Percentiles rank a stretch among this genome's conserved stretches.
Evolutionary conservation across 2,113 vertebrate species (phyloP).

Genomic region (Xyliphius kryptos): DNA sequence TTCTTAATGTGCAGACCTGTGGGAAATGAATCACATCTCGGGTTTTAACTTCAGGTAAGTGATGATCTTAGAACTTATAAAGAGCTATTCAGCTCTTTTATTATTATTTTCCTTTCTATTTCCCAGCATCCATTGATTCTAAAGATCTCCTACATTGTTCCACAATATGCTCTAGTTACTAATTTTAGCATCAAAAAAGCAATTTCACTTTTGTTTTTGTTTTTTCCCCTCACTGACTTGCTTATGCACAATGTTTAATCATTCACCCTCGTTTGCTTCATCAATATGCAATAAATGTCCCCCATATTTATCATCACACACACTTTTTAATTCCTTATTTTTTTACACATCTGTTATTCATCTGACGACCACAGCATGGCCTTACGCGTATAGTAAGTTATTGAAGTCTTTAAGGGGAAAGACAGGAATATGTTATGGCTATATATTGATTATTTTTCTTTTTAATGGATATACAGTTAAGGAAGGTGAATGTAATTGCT

Average conservation of each 20-base stretch:
- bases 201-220: background rate
- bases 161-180: background rate
- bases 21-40: conserved; percentile 23
- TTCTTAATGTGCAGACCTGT: conserved; percentile 33
- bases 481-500: conserved; percentile 25
- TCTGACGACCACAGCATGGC: background rate
- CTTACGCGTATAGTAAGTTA: background rate
- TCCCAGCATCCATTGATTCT: background rate
- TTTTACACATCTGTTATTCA: conserved; percentile 10
- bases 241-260: conserved; percentile 36
- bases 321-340: conserved; percentile 14
- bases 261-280: conserved; percentile 49
- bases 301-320: conserved; percentile 40
- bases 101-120: no score
- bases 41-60: conserved; percentile 36
- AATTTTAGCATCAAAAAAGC: background rate
- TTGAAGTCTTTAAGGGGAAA: no score
- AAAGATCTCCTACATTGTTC: background rate
- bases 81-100: conserved; percentile 27
- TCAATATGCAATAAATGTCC: conserved; percentile 44
- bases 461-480: background rate
- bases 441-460: no score
- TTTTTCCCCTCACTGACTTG: background rate
- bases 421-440: no score
- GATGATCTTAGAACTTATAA: conserved; percentile 35